Base-by-base conservation (phyloP, 2,113 vertebrate genomes). In the Lucifuga dentata region DNA sequence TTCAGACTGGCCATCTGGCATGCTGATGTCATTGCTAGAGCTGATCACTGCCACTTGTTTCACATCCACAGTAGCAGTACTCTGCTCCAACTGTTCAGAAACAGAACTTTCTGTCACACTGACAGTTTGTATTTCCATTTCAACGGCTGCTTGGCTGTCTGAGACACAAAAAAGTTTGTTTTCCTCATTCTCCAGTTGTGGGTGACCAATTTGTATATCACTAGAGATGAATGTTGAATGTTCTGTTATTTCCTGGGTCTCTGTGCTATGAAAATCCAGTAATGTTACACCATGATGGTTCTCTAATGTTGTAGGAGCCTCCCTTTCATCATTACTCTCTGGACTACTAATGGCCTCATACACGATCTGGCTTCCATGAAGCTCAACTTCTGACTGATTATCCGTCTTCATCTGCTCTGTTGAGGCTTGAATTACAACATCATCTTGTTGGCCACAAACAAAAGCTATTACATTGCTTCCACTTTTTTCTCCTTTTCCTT, bases 341-440 rank as follows among this genome's bases (percentile, higher is more conserved):
- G 88, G 90, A 38, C 90, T 90, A 19, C 90, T 91, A 41, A 91
- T 90, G 9, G 88, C 86, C 36, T 91, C 88, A 2, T 90, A 91
- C 17, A 90, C 88, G 0, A 90, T 80, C 68, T 86, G 80, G 64
- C 69, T 75, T 60, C 80, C 76, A 16, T 70, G 59, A 21, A 65
- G 39, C 43, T 71, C 55, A 11, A 62, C 36, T 21, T 57, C 73
- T 15, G 70, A 29, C 35, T 77, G 80, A 69, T 48, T 52, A 20
- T 13, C 44, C 1, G 41, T 44, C 49, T 78, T 51, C 1, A 72
- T 61, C 41, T 73, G 81, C 41, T 86, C 87, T 51, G 81, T 73
- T 32, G 70, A 41, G 23, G 49, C 38, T 17, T 65, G 71, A 57
- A 78, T 48, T 29, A 69, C 35, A 17, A 60, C 5, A 66, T 74